These are phyloP conservation scores for Eumaeus atala DNA, from an alignment of 1,140 invertebrate genomes.

Conservation along the genomic window DNA sequence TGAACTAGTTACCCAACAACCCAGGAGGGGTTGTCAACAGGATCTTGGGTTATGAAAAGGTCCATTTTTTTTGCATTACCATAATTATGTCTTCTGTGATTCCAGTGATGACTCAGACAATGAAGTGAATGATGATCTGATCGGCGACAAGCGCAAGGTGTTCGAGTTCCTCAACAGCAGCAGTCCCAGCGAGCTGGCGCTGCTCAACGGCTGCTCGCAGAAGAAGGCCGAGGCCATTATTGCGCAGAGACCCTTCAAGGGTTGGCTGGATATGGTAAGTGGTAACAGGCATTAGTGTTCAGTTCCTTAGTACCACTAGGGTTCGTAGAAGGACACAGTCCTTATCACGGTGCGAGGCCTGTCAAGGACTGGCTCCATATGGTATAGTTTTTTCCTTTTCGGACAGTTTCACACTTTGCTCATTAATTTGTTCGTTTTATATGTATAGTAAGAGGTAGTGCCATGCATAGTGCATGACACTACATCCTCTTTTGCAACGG, in stretches of 20 bases:
- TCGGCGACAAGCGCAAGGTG: conserved; percentile 81
- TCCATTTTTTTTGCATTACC: not conserved
- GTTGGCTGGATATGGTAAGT: conserved; percentile 82
- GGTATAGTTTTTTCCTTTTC: no score
- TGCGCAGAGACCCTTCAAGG: conserved; percentile 79
- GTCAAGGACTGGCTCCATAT: conserved; percentile 84
- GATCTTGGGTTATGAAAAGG: no score
- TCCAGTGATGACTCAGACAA: conserved; percentile 81
- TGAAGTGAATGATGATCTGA: conserved; percentile 80
- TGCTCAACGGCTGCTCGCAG: conserved; percentile 81
- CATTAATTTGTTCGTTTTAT: not conserved
- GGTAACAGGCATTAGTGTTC: no score
- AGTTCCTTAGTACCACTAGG: conserved; percentile 9
- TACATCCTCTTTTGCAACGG: no score
- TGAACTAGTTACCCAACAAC: no score
- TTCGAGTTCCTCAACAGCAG: conserved; percentile 85
- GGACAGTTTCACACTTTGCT: no score
- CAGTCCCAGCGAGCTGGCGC: conserved; percentile 77
- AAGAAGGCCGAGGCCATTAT: conserved; percentile 84
- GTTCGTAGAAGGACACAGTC: conserved; percentile 81
- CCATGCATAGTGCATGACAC: no score
- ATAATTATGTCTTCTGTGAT: conserved; percentile 13
- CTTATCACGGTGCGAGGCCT: conserved; percentile 79
- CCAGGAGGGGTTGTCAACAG: no score
- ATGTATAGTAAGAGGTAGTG: no score